Percentiles rank a stretch among this genome's conserved stretches.
These are phyloP conservation scores for Limnephilus marmoratus DNA, from an alignment of 2,888 invertebrate species.

Conservation along the genomic window DNA sequence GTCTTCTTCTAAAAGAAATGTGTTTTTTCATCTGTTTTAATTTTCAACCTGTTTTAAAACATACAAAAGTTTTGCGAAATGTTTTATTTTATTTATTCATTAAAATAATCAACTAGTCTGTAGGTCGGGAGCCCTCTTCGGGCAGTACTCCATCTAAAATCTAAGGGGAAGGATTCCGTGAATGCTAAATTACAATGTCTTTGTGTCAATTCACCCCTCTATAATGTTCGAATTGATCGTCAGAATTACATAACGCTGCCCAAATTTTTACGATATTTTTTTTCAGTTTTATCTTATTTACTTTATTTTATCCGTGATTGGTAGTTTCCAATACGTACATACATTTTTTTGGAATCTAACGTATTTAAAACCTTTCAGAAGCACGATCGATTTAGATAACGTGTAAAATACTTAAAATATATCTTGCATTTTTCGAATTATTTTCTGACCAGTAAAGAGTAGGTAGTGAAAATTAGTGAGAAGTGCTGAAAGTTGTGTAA, in stretches of 20 bases:
- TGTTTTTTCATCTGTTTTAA: too few relatives aligned
- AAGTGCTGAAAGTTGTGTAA: too few relatives aligned
- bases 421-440: too few relatives aligned
- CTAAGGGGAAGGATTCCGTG: slow-evolving; percentile 10
- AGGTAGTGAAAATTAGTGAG: too few relatives aligned
- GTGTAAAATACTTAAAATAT: too few relatives aligned
- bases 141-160: neutral
- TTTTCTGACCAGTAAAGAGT: too few relatives aligned
- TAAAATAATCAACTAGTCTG: neutral
- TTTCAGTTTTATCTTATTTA: neutral
- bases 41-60: neutral
- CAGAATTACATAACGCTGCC: neutral
- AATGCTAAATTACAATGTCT: slow-evolving; percentile 45
- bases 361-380: neutral
- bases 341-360: neutral
- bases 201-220: slow-evolving; percentile 1
- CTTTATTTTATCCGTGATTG: neutral
- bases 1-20: too few relatives aligned
- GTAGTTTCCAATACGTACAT: neutral
- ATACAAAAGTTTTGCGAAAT: neutral
- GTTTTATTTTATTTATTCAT: neutral
- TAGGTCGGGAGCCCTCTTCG: neutral
- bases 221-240: neutral
- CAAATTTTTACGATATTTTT: neutral
- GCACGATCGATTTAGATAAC: neutral